Percentiles rank a stretch among this genome's conserved stretches.
Conservation (phyloP, 2,888 invertebrate species). For the Strigamia crassipes region DNA sequence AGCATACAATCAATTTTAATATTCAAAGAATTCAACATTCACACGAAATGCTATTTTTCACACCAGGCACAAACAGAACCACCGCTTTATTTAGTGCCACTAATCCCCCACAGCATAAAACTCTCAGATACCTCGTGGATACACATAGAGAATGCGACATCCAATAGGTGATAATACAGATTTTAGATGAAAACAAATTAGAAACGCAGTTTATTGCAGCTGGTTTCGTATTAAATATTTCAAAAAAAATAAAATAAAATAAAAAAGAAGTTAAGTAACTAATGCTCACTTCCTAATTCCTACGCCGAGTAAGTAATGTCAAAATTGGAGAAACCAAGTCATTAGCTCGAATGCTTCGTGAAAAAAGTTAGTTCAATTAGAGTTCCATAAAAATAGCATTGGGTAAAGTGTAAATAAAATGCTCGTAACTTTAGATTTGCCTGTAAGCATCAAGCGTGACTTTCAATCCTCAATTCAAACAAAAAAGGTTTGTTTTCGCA, state of each 20-base stretch:
- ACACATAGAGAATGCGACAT: no score
- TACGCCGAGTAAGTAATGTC: not conserved
- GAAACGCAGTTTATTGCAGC: no score
- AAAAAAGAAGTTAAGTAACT: not conserved
- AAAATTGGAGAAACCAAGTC: not conserved
- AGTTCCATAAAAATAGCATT: not conserved
- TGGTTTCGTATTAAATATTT: no score
- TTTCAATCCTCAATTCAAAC: not conserved
- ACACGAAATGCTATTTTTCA: not conserved
- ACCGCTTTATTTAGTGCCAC: not conserved
- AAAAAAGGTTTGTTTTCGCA: not conserved
- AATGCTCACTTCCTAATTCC: not conserved
- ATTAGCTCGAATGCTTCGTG: not conserved
- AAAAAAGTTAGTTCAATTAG: not conserved
- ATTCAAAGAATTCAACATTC: not conserved
- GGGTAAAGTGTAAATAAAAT: not conserved
- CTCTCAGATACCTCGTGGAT: no score
- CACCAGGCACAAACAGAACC: not conserved
- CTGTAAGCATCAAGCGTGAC: not conserved
- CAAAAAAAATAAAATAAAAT: not conserved
- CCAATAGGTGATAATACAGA: no score
- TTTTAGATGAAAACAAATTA: no score
- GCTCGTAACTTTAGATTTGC: conserved; percentile 7
- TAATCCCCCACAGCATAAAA: no score
- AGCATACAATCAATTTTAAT: not conserved